phyloP scores from a whole-genome alignment of 2,888 invertebrate species.

The Piscicola geometra region DNA sequence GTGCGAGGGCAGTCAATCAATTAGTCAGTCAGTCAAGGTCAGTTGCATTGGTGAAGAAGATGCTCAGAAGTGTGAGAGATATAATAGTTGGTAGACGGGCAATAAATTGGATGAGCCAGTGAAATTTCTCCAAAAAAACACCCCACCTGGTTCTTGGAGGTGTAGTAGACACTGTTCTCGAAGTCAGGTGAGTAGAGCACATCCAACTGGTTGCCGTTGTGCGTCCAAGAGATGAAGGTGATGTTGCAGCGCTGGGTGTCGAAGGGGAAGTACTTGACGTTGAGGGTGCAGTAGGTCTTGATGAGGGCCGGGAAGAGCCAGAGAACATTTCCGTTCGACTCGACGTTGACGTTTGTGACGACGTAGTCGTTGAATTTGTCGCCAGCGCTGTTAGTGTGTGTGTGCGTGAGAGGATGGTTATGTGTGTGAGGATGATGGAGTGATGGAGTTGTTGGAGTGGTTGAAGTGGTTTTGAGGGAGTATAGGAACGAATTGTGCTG shows the following conservation, averaged over 20 bases:
- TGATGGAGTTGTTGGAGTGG: too few species aligned
- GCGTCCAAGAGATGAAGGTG: slow-evolving; percentile 60
- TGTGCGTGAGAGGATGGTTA: too few species aligned
- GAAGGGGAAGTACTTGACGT: slow-evolving; percentile 60
- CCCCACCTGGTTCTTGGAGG: slow-evolving; percentile 70
- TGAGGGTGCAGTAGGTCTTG: slow-evolving; percentile 57
- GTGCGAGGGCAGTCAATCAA: neutral
- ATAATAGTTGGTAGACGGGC: neutral
- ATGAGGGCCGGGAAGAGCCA: slow-evolving; percentile 59
- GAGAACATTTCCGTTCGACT: slow-evolving; percentile 57
- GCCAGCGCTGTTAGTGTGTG: slow-evolving; percentile 41
- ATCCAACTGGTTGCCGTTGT: slow-evolving; percentile 55
- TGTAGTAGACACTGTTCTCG: slow-evolving; percentile 59
- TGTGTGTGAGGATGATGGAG: too few species aligned
- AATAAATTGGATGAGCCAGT: neutral
- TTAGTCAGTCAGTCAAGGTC: neutral
- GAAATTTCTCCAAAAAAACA: neutral
- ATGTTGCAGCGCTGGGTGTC: slow-evolving; percentile 58
- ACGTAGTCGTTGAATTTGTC: slow-evolving; percentile 47
- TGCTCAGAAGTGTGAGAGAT: too few species aligned
- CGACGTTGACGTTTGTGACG: slow-evolving; percentile 58
- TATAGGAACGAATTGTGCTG: too few species aligned
- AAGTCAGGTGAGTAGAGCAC: slow-evolving; percentile 43
- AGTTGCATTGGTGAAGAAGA: neutral
- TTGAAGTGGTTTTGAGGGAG: too few species aligned